Conservation (phyloP, 2,797 vertebrate genomes). For the Muscicapa striata region DNA sequence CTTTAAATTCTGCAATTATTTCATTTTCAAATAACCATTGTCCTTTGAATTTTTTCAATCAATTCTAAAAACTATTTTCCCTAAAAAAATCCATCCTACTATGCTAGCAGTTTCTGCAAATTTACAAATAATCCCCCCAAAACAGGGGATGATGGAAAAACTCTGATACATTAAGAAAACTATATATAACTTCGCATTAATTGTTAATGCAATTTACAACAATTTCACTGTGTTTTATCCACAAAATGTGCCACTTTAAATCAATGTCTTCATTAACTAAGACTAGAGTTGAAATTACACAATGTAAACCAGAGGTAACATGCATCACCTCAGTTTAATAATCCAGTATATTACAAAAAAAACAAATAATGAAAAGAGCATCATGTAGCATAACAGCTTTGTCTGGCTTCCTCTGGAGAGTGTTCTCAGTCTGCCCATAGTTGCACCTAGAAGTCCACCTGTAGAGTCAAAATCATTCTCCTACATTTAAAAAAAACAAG, state of each 20-base stretch:
- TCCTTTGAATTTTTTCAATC: not conserved
- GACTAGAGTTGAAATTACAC: conserved; percentile 14
- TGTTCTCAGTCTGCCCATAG: conserved; percentile 90
- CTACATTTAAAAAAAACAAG: conserved; percentile 64
- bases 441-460: conserved; percentile 90
- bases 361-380: conserved; percentile 93
- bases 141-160: conserved; percentile 8
- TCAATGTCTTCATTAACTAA: conserved; percentile 18
- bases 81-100: not conserved
- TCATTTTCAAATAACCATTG: not conserved
- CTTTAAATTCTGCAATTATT: not conserved
- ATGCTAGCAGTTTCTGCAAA: not conserved
- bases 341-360: conserved; percentile 97
- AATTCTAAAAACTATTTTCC: not conserved
- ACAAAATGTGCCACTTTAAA: not conserved
- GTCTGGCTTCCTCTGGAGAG: conserved; percentile 95
- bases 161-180: conserved; percentile 12
- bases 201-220: conserved; percentile 49
- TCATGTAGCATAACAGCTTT: conserved; percentile 92
- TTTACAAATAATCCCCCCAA: conserved; percentile 37
- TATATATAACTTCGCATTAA: conserved; percentile 26
- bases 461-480: conserved; percentile 95
- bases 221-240: conserved; percentile 20
- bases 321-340: conserved; percentile 84
- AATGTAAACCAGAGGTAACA: not conserved